Evolutionary conservation across 2,797 vertebrate species (phyloP).

Genomic region (Harpagifer antarcticus): DNA sequence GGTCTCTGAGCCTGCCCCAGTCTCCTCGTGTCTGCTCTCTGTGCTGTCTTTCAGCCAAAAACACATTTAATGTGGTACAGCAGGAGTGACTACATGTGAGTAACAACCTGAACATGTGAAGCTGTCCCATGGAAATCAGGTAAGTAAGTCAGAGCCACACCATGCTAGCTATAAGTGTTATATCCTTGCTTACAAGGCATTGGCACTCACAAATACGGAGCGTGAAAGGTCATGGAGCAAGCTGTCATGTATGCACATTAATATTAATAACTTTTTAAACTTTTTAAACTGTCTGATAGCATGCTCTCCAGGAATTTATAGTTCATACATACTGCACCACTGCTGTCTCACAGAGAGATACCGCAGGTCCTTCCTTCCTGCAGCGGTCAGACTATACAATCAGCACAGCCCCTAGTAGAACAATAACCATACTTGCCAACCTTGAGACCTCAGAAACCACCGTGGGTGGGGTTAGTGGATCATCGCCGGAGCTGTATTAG

Average conservation of each 20-base stretch:
- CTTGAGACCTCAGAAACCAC: no score
- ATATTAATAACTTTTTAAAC: slow-evolving; percentile 53
- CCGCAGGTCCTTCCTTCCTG: no score
- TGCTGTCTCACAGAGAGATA: no score
- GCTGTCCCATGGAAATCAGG: not conserved
- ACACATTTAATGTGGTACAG: slow-evolving; percentile 38
- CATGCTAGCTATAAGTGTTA: not conserved
- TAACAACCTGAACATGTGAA: slow-evolving; percentile 17
- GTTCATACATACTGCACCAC: slow-evolving; percentile 17
- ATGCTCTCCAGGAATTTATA: slow-evolving; percentile 26
- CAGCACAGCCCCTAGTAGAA: no score
- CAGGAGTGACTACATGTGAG: slow-evolving; percentile 26
- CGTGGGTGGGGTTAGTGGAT: no score
- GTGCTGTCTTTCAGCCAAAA: slow-evolving; percentile 19
- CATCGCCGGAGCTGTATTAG: no score
- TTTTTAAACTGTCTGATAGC: slow-evolving; percentile 26
- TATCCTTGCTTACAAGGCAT: slow-evolving; percentile 14
- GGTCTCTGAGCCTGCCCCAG: slow-evolving; percentile 25
- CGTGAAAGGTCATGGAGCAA: slow-evolving; percentile 33
- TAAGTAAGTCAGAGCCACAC: slow-evolving; percentile 1
- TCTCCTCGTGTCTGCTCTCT: slow-evolving; percentile 27
- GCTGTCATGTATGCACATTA: slow-evolving; percentile 45
- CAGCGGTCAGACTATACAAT: no score
- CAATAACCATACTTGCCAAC: no score
- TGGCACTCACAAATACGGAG: slow-evolving; percentile 7